Percentiles rank a stretch among this genome's conserved stretches.
Evolutionary conservation across 2,888 invertebrate genomes (phyloP).

Genomic region (Proisotoma minuta): DNA sequence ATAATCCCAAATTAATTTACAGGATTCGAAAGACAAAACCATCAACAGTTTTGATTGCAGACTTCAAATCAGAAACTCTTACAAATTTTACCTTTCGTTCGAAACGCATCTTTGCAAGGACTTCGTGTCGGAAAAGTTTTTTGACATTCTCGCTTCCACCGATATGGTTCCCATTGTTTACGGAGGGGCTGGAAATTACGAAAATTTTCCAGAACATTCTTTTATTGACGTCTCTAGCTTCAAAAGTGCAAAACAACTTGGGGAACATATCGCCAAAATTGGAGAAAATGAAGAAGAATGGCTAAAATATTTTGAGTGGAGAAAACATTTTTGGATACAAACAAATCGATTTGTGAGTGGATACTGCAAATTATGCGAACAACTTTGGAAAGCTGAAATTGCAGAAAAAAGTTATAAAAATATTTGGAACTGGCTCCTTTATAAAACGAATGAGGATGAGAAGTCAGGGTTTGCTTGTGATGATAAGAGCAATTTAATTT

Average conservation of each 20-base stretch:
- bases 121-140: constrained; percentile 17
- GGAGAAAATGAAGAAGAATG: background rate
- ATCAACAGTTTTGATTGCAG: background rate
- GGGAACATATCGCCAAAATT: background rate
- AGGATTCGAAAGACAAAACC: background rate
- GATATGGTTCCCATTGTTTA: constrained; percentile 16
- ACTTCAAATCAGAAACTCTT: background rate
- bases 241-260: background rate
- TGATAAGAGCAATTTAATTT: too few species aligned
- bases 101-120: constrained; percentile 8
- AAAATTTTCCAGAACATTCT: background rate
- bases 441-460: background rate
- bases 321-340: constrained; percentile 6
- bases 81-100: constrained; percentile 16
- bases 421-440: background rate
- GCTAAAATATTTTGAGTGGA: constrained; percentile 15
- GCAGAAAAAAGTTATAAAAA: background rate
- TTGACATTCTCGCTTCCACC: background rate
- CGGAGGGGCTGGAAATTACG: constrained; percentile 2
- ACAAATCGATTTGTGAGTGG: background rate
- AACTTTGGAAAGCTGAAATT: background rate
- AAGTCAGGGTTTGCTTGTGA: background rate
- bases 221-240: constrained; percentile 12
- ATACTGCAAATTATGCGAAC: constrained; percentile 6
- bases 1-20: too few species aligned